Percentiles rank a stretch among this genome's conserved stretches.
These are phyloP conservation scores for Cheilosia variabilis DNA, from an alignment of 2,888 invertebrate species.

Conservation along the genomic window DNA sequence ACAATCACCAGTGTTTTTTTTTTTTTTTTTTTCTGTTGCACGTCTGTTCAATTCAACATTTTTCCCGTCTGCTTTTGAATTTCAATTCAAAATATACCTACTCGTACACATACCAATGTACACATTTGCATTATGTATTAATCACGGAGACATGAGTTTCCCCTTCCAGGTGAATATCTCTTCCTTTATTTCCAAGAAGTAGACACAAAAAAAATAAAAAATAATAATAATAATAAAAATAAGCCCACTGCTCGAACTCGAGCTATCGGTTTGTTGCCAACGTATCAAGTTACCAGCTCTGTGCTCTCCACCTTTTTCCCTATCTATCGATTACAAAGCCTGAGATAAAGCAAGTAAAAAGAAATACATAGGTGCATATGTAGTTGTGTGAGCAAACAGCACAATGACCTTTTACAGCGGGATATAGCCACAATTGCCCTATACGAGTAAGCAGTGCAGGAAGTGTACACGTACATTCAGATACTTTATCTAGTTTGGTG, in stretches of 20 bases:
- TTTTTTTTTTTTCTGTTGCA: slow-evolving; percentile 11
- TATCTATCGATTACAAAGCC: slow-evolving; percentile 7
- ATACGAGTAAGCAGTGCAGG: slow-evolving; percentile 14
- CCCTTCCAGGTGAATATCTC: slow-evolving; percentile 53
- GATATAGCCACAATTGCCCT: not conserved
- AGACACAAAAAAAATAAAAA: slow-evolving; percentile 11
- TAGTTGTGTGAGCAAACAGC: not conserved
- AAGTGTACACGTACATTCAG: not conserved
- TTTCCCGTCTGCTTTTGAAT: slow-evolving; percentile 42
- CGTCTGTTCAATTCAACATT: slow-evolving; percentile 23
- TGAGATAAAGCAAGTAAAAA: slow-evolving; percentile 1
- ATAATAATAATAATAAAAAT: too few species aligned
- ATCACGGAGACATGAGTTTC: slow-evolving; percentile 12
- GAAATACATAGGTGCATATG: too few species aligned
- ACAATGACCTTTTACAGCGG: slow-evolving; percentile 49
- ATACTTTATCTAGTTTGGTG: slow-evolving; percentile 14
- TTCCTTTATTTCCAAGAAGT: slow-evolving; percentile 38
- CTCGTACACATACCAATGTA: not conserved
- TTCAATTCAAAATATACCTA: slow-evolving; percentile 13
- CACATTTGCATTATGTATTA: slow-evolving; percentile 22
- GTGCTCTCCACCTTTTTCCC: not conserved
- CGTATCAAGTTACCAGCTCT: slow-evolving; percentile 29
- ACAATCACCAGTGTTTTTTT: slow-evolving; percentile 10
- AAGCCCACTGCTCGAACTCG: slow-evolving; percentile 13
- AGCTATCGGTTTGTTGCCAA: slow-evolving; percentile 28